A percentile compares a stretch with the other conserved stretches of the same genome.
phyloP scores from a whole-genome alignment of 2,888 invertebrate species.

The Oxytorus armatus region DNA sequence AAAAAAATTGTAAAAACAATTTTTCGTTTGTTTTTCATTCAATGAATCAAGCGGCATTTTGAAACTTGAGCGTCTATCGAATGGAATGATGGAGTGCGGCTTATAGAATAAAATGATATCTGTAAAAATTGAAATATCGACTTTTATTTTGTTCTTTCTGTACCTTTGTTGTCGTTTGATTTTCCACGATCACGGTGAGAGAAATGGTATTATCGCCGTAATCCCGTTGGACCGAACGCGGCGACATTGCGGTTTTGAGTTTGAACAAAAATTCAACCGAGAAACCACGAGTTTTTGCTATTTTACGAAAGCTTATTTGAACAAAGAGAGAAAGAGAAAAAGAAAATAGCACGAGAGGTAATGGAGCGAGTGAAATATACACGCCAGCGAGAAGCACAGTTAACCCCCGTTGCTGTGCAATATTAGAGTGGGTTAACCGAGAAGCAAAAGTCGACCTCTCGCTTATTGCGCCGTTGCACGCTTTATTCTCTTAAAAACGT shows the following conservation, averaged over 20 bases:
- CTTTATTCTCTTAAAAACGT: constrained; percentile 19
- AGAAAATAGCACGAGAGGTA: constrained; percentile 33
- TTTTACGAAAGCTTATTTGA: constrained; percentile 41
- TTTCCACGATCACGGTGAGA: neutral
- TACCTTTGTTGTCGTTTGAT: neutral
- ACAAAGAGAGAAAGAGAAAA: constrained; percentile 14
- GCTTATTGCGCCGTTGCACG: constrained; percentile 65
- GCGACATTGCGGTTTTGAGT: neutral
- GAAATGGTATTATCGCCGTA: neutral
- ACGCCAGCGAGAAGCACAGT: constrained; percentile 10
- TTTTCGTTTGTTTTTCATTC: too few species aligned
- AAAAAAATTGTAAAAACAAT: too few species aligned
- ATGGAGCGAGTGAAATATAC: constrained; percentile 17
- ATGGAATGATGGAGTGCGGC: too few species aligned
- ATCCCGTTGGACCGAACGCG: neutral
- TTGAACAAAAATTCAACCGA: neutral
- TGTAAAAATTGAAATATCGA: too few species aligned
- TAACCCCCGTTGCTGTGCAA: constrained; percentile 45
- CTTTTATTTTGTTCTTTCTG: too few species aligned
- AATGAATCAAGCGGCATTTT: too few species aligned
- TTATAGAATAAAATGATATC: too few species aligned
- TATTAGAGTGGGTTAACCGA: constrained; percentile 58
- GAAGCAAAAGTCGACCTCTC: constrained; percentile 54
- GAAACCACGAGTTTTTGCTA: constrained; percentile 5
- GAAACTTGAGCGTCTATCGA: too few species aligned